Conservation (phyloP, 2,888 invertebrate species). For the Pachymerium ferrugineum region DNA sequence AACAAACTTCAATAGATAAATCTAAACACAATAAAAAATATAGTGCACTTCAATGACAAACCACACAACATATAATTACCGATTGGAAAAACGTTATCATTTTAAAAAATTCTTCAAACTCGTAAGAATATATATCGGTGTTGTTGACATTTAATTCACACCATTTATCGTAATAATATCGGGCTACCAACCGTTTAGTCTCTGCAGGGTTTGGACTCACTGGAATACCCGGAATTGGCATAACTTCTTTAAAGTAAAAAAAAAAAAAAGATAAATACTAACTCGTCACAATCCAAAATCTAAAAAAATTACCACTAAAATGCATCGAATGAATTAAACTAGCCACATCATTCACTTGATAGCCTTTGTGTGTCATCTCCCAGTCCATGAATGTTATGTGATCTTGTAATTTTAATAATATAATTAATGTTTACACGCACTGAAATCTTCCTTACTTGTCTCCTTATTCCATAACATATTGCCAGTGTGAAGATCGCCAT, state of each 20-base stretch:
- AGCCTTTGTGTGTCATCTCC: background rate
- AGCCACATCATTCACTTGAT: background rate
- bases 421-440: background rate
- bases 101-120: background rate
- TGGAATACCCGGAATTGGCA: background rate
- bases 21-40: too few species aligned
- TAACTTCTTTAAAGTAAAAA: background rate
- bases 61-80: too few species aligned
- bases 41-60: too few species aligned
- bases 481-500: background rate
- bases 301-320: background rate
- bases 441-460: background rate
- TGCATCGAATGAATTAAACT: background rate
- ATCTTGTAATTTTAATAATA: background rate
- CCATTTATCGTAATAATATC: background rate
- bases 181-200: background rate
- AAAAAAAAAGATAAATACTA: background rate
- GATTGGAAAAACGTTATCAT: background rate
- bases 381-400: background rate
- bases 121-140: background rate
- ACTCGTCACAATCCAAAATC: background rate
- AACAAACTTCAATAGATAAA: too few species aligned
- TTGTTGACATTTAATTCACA: background rate
- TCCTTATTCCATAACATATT: background rate
- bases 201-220: background rate